Base-by-base conservation (phyloP, 1,140 invertebrate genomes). In the Drosophila fuyamai region DNA sequence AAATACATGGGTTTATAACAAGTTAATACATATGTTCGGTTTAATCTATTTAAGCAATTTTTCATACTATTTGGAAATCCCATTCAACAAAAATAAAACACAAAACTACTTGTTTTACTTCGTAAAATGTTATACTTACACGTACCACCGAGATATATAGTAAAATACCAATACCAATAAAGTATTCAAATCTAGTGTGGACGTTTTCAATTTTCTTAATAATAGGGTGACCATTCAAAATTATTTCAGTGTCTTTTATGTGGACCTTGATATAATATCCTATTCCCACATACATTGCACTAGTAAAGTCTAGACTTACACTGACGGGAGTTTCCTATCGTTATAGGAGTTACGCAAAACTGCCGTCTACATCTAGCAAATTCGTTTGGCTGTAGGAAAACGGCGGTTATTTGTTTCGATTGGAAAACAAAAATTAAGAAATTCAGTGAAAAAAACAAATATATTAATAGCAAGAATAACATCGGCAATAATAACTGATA, bases 121-220 rank as follows among this genome's bases (percentile, higher is more conserved):
- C 7, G 23, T 27, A 29, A 16, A 14, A 51, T 35, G n/a, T 50
- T 50, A 6, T 35, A 51, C 48, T 51, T 51, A 51, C 48, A 51
- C 48, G 48, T 51, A 51, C 48, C 47, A 32, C 27, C 6, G 12
- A 50, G 48, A 51, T 48, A 48, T 48, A 41, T 41, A 13, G 23
- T 48, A 48, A 48, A 48, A 48, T 29, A 48, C 47, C 23, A 48
- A 48, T 29, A n/a, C 47, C 47, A 51, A 35, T 14, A 51, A 5
- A 48, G 16, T 9, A 35, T 13, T 44, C 13, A 5, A 14, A 14
- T 5, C 29, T 8, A 51, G 48, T 35, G 48, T 35, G 48, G 8
- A 29, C 48, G 16, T 9, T 1, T 4, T 4, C 3, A n/a, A 14
- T 14, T 29, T 48, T n/a, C 23, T 27, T 43, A 16, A 8, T 8